These are phyloP conservation scores for Cataglyphis altisquamis DNA, from an alignment of 2,888 invertebrate genomes.

Conservation along the genomic window DNA sequence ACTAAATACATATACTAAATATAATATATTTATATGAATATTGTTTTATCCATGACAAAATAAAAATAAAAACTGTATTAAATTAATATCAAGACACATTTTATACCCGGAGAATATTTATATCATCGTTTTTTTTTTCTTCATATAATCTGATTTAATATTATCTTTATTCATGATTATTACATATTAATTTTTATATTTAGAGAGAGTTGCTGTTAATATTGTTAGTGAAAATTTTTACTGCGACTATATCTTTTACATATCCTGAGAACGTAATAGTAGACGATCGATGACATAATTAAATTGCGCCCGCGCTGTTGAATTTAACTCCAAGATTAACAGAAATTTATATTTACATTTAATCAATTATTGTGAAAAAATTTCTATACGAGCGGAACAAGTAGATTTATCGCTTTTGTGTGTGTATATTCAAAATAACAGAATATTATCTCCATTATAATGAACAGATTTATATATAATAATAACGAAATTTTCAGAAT, in stretches of 20 bases:
- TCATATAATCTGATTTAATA: background rate
- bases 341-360: constrained; percentile 10
- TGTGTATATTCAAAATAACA: background rate
- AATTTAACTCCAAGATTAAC: constrained; percentile 32
- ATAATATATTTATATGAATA: background rate
- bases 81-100: background rate
- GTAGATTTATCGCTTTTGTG: background rate
- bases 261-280: constrained; percentile 26
- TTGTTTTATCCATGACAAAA: background rate
- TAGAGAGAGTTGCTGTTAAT: constrained; percentile 3
- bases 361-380: constrained; percentile 19
- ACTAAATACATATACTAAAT: background rate
- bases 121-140: background rate
- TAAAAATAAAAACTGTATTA: background rate
- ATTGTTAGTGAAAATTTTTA: background rate
- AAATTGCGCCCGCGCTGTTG: constrained; percentile 7
- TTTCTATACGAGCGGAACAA: background rate
- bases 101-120: constrained; percentile 1
- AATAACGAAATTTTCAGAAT: background rate
- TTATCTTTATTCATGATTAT: background rate
- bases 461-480: background rate
- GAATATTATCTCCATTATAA: background rate
- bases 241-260: background rate
- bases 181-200: background rate
- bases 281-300: constrained; percentile 45